Evolutionary conservation across 1,140 invertebrate genomes (phyloP).

Genomic region (Drosophila sp.): DNA sequence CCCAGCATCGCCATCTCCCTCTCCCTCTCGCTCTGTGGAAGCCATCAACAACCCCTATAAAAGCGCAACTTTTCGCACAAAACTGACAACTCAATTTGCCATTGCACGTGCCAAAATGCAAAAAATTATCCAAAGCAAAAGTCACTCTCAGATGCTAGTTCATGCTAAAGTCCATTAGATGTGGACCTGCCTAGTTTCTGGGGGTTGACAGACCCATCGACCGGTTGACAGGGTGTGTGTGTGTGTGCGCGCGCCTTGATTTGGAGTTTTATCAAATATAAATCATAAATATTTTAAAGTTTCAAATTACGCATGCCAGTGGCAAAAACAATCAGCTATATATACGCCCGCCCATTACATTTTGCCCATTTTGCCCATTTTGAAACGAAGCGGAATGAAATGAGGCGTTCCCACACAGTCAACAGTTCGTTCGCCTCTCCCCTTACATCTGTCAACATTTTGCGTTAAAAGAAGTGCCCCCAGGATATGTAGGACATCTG

Average conservation of each 20-base stretch:
- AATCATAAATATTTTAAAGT: slow-evolving; percentile 82
- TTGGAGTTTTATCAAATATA: slow-evolving; percentile 51
- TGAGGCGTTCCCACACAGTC: slow-evolving; percentile 33
- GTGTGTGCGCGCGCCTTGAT: slow-evolving; percentile 12
- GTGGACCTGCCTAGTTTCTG: slow-evolving; percentile 6
- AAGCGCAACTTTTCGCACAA: slow-evolving; percentile 77
- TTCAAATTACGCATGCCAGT: slow-evolving; percentile 71
- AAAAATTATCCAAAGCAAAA: slow-evolving; percentile 13
- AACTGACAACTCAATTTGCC: slow-evolving; percentile 79
- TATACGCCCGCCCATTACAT: slow-evolving; percentile 30
- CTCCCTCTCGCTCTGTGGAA: neutral
- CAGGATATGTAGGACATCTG: slow-evolving; percentile 13
- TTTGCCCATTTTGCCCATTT: neutral
- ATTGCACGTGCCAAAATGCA: slow-evolving; percentile 36
- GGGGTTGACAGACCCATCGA: slow-evolving; percentile 6
- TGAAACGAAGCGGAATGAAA: slow-evolving; percentile 31
- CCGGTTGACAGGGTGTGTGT: slow-evolving; percentile 14
- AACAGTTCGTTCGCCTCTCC: slow-evolving; percentile 20
- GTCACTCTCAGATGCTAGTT: slow-evolving; percentile 8
- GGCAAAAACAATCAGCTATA: slow-evolving; percentile 75
- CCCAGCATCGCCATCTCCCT: neutral
- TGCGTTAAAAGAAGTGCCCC: slow-evolving; percentile 6
- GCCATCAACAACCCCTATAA: slow-evolving; percentile 71
- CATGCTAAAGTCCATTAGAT: slow-evolving; percentile 4
- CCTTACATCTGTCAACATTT: slow-evolving; percentile 62